A percentile compares a stretch with the other conserved stretches of the same genome.
Evolutionary conservation across 2,113 vertebrate genomes (phyloP).

Genomic region (Rissa tridactyla): DNA sequence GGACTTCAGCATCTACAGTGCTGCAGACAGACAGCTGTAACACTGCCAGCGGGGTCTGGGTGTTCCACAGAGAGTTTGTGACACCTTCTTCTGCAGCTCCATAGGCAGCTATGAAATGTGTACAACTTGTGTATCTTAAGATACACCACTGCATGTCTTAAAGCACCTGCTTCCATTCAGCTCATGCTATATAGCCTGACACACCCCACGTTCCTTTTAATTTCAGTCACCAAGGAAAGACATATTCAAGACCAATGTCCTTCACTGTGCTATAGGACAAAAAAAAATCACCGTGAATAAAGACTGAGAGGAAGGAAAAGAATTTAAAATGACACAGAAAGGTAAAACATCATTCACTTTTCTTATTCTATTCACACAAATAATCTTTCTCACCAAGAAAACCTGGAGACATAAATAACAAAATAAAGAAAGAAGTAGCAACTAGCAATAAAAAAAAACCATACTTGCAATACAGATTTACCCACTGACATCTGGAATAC

Average conservation of each 20-base stretch:
- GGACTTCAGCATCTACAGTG: not conserved
- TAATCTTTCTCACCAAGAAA: not conserved
- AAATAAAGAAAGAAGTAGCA: not conserved
- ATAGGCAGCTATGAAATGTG: not conserved
- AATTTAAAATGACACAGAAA: not conserved
- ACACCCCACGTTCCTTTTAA: not conserved
- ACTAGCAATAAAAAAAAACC: not conserved
- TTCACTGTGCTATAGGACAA: not conserved
- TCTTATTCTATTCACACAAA: not conserved
- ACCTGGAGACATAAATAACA: not conserved
- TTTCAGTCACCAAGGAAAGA: not conserved
- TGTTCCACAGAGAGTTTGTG: not conserved
- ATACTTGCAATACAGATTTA: not conserved
- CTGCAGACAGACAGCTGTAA: not conserved
- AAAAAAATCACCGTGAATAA: not conserved
- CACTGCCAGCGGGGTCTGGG: not conserved
- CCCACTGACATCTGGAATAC: not conserved
- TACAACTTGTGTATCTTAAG: not conserved
- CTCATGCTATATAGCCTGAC: not conserved
- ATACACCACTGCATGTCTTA: not conserved
- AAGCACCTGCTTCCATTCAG: not conserved
- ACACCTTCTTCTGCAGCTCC: not conserved
- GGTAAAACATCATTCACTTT: not conserved
- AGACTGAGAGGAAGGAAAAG: not conserved
- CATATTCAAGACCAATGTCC: not conserved